phyloP scores from a whole-genome alignment of 2,888 invertebrate genomes.

The Amiota minor region DNA sequence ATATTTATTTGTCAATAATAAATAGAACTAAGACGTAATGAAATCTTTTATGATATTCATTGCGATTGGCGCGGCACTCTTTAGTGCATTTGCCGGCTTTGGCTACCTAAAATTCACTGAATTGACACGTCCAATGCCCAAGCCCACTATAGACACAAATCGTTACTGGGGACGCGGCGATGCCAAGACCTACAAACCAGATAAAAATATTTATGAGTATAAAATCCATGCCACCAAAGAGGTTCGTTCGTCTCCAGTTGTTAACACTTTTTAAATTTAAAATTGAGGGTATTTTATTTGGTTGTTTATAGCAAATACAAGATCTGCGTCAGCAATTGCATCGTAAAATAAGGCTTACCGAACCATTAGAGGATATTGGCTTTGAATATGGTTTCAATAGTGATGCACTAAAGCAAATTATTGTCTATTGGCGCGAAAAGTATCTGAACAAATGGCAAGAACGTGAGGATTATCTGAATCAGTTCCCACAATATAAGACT shows the following conservation, averaged over 20 bases:
- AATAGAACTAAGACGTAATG: neutral
- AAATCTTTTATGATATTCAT: constrained; percentile 60
- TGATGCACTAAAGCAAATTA: constrained; percentile 78
- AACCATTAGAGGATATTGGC: constrained; percentile 79
- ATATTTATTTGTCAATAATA: neutral
- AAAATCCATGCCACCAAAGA: constrained; percentile 50
- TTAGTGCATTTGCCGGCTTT: constrained; percentile 52
- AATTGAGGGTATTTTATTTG: neutral
- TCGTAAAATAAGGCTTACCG: constrained; percentile 74
- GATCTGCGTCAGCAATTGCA: constrained; percentile 78
- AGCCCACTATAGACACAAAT: constrained; percentile 64
- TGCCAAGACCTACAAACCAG: constrained; percentile 61
- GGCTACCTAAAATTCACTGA: constrained; percentile 58
- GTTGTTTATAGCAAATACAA: constrained; percentile 67
- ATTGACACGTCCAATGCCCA: constrained; percentile 62
- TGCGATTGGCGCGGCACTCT: constrained; percentile 56
- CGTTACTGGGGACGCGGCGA: constrained; percentile 71
- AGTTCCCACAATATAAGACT: constrained; percentile 83
- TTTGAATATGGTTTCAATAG: constrained; percentile 89
- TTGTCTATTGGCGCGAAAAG: constrained; percentile 85
- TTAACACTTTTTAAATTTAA: neutral
- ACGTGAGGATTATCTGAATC: constrained; percentile 80
- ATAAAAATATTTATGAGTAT: constrained; percentile 63
- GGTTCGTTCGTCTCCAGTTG: constrained; percentile 44
- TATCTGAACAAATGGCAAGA: constrained; percentile 81